Percentiles rank a stretch among this genome's conserved stretches.
phyloP scores from a whole-genome alignment of 2,113 vertebrate genomes.

The Phyllopteryx taeniolatus region DNA sequence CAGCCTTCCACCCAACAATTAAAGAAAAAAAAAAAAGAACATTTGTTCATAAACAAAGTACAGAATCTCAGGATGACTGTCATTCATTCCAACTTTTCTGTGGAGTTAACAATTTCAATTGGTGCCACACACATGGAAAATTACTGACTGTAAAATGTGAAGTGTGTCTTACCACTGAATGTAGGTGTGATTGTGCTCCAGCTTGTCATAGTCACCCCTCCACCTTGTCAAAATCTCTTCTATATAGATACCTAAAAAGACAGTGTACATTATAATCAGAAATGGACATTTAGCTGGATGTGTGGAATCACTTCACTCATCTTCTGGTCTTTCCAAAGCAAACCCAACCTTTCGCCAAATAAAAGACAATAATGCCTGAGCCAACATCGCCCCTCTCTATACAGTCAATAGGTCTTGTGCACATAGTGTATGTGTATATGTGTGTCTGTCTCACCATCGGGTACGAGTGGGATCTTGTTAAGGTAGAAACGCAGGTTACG shows the following conservation, averaged over 20 bases:
- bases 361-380: constrained; percentile 25
- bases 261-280: constrained; percentile 6
- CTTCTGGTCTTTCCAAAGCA: constrained; percentile 26
- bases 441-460: constrained; percentile 82
- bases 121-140: not conserved
- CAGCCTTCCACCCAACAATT: constrained; percentile 75
- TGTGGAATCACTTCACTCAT: constrained; percentile 32
- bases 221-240: constrained; percentile 96
- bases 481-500: constrained; percentile 96
- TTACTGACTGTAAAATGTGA: not conserved
- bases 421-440: not conserved
- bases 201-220: constrained; percentile 95
- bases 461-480: constrained; percentile 95
- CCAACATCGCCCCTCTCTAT: constrained; percentile 16
- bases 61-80: not conserved
- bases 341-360: constrained; percentile 45
- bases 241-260: constrained; percentile 85
- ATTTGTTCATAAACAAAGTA: not conserved
- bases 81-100: not conserved
- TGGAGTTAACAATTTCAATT: not conserved
- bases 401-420: constrained; percentile 3
- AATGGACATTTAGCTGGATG: constrained; percentile 1
- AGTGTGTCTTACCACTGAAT: constrained; percentile 89
- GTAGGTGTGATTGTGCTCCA: constrained; percentile 98
- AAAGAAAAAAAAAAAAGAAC: not conserved